Evolutionary conservation across 2,797 vertebrate species (phyloP), one percentile per base, ranked within the genome.

Genomic region (Sciaenops ocellatus): DNA sequence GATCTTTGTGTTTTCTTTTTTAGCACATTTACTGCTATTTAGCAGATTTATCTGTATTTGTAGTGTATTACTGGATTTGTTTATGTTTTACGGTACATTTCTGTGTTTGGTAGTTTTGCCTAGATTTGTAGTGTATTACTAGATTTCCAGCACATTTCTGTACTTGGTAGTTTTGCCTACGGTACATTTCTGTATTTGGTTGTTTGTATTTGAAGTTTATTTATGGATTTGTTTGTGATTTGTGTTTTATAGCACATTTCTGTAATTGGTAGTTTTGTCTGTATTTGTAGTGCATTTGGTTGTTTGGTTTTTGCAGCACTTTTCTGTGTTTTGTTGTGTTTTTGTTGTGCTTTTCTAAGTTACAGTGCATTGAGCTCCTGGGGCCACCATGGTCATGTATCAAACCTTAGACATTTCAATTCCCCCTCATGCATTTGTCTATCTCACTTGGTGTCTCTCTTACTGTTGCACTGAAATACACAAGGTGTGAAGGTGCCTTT

Each of bases 401-500:
- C 56, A 72, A 51, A 52, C 63, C n/a, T 20, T 12, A 18, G 64
- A 56, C n/a, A 22, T 41, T 64, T 59, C 17, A 52, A 18, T 67
- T 61, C 30, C 50, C 28, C 28, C 12, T 70, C 30, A 34, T 68
- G 1, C 18, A 17, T 82, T 56, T 48, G 13, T 46, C 51, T 10
- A 20, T n/a, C 4, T 62, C 57, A 42, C 17, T 38, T 15, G 9
- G 13, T 9, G 51, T 48, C 4, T 74, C 26, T 67, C 38, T 55
- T 5, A 20, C 20, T 28, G n/a, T 73, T 38, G 3, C 5, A 7
- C 38, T 28, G 28, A 46, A 82, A 38, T 56, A 24, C 28, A 76
- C 38, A 46, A 74, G 41, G 52, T 79, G 80, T 24, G 48, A 84
- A 80, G 69, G 79, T 87, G 87, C 78, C 76, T 87, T 80, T 82